phyloP scores from a whole-genome alignment of 2,888 invertebrate genomes.

The Rotaria socialis region DNA sequence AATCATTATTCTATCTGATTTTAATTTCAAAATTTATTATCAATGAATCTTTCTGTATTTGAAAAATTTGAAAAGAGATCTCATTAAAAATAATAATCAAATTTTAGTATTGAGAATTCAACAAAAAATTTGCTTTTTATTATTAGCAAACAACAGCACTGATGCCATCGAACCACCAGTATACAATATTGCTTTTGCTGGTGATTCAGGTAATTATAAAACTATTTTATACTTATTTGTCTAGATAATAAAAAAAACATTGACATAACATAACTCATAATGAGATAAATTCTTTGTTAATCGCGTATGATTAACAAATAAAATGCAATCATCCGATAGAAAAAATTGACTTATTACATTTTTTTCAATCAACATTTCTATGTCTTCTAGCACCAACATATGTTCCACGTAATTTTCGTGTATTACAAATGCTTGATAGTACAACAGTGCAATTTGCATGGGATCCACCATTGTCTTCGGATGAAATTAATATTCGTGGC shows the following conservation, averaged over 20 bases:
- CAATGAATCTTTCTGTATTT: too few species aligned
- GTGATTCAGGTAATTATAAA: slow-evolving; percentile 40
- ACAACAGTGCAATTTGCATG: slow-evolving; percentile 44
- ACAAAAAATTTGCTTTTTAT: neutral
- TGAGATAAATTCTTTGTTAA: too few species aligned
- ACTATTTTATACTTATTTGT: neutral
- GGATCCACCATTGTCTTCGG: slow-evolving; percentile 37
- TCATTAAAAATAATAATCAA: too few species aligned
- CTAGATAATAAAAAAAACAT: neutral
- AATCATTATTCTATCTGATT: too few species aligned
- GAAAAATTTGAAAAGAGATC: too few species aligned
- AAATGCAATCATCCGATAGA: neutral
- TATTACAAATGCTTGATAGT: slow-evolving; percentile 36
- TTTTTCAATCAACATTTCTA: neutral
- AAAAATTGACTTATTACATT: neutral
- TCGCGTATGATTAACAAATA: too few species aligned
- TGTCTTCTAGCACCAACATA: slow-evolving; percentile 35
- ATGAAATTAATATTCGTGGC: slow-evolving; percentile 13
- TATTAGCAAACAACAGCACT: slow-evolving; percentile 6
- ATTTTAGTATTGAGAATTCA: too few species aligned
- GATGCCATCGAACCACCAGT: slow-evolving; percentile 37
- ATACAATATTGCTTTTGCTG: slow-evolving; percentile 38
- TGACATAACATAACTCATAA: too few species aligned
- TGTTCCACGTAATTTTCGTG: slow-evolving; percentile 43
- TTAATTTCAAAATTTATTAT: too few species aligned